phyloP scores from a whole-genome alignment of 2,113 vertebrate species.

The Hemibates koningsi region DNA sequence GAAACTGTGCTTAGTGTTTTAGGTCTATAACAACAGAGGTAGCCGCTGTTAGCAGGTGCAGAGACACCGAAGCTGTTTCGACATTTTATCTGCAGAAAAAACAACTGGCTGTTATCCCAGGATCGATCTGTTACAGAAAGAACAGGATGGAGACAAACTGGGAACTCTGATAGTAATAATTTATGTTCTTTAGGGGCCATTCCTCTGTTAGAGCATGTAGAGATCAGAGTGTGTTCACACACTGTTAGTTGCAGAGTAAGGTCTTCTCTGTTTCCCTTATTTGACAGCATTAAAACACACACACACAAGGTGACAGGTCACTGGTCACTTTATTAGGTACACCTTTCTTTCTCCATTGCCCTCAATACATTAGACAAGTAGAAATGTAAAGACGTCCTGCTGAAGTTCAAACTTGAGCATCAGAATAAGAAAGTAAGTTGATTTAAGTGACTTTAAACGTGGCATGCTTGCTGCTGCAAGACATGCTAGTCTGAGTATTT shows the following conservation, averaged over 20 bases:
- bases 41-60: rapidly evolving
- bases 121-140: not conserved
- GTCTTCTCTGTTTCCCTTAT: not conserved
- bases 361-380: not conserved
- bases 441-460: not conserved
- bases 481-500: not conserved
- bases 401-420: not conserved
- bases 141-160: not conserved
- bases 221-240: not conserved
- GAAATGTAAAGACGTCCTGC: not conserved
- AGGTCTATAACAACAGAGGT: not conserved
- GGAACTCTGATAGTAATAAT: not conserved
- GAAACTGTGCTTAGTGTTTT: not conserved
- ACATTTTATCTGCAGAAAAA: not conserved
- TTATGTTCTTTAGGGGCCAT: not conserved
- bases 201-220: not conserved
- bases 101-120: not conserved
- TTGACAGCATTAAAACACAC: not conserved
- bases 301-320: not conserved
- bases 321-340: not conserved
- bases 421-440: not conserved
- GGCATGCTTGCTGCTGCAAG: not conserved
- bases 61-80: not conserved
- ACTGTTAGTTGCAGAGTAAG: not conserved
- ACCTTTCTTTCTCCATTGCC: not conserved